Evolutionary conservation across 2,113 vertebrate genomes (phyloP), one percentile per base, ranked within the genome.

Genomic region (Zapus hudsonius): DNA sequence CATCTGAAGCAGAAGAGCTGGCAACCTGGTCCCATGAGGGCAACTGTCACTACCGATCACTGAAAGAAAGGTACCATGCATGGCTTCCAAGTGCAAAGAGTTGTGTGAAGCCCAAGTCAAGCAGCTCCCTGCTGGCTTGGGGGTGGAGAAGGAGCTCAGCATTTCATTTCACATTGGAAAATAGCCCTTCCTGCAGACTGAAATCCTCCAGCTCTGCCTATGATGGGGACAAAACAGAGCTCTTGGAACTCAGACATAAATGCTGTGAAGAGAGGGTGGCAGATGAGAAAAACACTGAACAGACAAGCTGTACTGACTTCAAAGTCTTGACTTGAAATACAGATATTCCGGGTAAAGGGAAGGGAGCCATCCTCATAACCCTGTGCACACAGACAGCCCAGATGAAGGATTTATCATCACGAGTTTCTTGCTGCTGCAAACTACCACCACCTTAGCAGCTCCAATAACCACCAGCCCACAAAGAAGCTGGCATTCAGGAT

Each of bases 121-220:
- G n/a, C 10, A 23, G 66, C 67, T 38, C 42, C 36, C 20, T 40
- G 19, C 64, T 6, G 5, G 63, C 38, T 19, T 7, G 33, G 5
- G 78, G 5, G 52, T 55, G 22, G 57, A 13, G 70, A 66, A 27
- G 1, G 31, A 36, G 13, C 33, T 33, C 12, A 23, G 33, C 42
- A 4, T 31, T 52, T 9, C 52, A 52, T 12, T 13, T 52, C 52
- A 52, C 52, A 52, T 52, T 29, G 64, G 7, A 76, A 22, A 70
- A 10, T 29, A 38, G 52, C 44, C 29, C 1, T 36, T 29, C 6
- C 9, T 1, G 0, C 1, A 29, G 7, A 27, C 11, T 0, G 6
- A 59, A 29, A 8, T 5, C 78, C 66, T 8, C 22, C 44, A 40
- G 47, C 31, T 27, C 80, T 27, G n/a, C 40, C 12, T n/a, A 12